phyloP scores from a whole-genome alignment of 1,140 invertebrate genomes.

The Ctenoplectra terminalis region DNA sequence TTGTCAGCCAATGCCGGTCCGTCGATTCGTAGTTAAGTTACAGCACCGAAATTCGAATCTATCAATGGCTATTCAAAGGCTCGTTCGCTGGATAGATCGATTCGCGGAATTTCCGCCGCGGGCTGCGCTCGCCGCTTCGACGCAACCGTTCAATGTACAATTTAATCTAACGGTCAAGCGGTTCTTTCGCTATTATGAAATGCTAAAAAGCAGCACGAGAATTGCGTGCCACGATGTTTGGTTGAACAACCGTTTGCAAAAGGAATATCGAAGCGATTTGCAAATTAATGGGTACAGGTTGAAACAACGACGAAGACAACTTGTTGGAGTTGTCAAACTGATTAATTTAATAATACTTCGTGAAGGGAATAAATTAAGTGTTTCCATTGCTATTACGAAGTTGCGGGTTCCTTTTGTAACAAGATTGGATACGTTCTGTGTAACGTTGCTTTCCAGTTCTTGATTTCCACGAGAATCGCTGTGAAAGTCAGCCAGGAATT shows the following conservation, averaged over 20 bases:
- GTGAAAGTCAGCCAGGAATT: too few species aligned
- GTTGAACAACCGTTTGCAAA: neutral
- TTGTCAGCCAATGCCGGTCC: conserved; percentile 27
- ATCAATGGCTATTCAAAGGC: conserved; percentile 24
- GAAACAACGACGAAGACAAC: neutral
- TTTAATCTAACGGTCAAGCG: conserved; percentile 24
- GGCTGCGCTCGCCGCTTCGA: neutral
- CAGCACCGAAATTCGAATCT: conserved; percentile 38
- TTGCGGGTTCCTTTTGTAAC: too few species aligned
- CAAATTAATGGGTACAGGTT: neutral
- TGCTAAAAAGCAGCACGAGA: conserved; percentile 16
- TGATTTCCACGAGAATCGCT: too few species aligned
- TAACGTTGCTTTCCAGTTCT: too few species aligned
- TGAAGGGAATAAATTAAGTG: too few species aligned
- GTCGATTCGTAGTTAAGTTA: conserved; percentile 11
- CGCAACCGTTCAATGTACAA: conserved; percentile 26
- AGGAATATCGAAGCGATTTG: conserved; percentile 22
- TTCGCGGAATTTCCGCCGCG: conserved; percentile 23
- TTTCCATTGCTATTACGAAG: too few species aligned
- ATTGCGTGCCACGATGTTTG: conserved; percentile 5
- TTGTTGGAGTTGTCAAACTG: too few species aligned
- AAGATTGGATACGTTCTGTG: too few species aligned
- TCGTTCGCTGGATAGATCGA: conserved; percentile 32
- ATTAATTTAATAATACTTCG: too few species aligned
- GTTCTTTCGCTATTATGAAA: conserved; percentile 32